Evolutionary conservation across 2,888 invertebrate species (phyloP).

Genomic region (Melitaea athalia): DNA sequence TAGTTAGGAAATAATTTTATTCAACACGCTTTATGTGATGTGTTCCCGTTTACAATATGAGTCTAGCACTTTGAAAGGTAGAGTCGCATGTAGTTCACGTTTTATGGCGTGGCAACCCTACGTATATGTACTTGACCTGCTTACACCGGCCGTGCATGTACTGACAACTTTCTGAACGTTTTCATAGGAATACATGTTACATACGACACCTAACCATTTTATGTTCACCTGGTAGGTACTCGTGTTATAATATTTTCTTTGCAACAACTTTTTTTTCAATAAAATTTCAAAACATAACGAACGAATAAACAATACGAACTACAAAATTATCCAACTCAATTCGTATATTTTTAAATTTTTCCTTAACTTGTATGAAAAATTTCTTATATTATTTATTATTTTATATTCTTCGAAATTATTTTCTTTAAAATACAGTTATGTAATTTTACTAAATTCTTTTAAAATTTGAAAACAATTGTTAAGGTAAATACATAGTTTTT

Average conservation of each 20-base stretch:
- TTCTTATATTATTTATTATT: too few relatives aligned
- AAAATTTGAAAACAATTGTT: too few relatives aligned
- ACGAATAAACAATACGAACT: too few relatives aligned
- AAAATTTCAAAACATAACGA: too few relatives aligned
- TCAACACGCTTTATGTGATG: constrained; percentile 1
- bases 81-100: constrained; percentile 17
- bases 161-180: constrained; percentile 38
- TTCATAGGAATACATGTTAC: constrained; percentile 28
- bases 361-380: too few relatives aligned
- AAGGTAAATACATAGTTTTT: background rate
- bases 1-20: background rate
- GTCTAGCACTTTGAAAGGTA: constrained; percentile 24
- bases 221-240: constrained; percentile 25
- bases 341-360: too few relatives aligned
- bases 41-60: constrained; percentile 13
- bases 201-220: constrained; percentile 30
- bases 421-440: too few relatives aligned
- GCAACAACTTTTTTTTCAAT: background rate
- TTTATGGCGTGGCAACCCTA: constrained; percentile 30
- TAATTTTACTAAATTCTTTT: too few relatives aligned
- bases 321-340: too few relatives aligned
- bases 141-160: constrained; percentile 31
- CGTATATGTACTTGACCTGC: constrained; percentile 38
- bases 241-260: constrained; percentile 7
- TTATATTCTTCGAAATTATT: too few relatives aligned